These are phyloP conservation scores for Rhinatrema bivittatum DNA, from an alignment of 2,797 vertebrate species.

Conservation along the genomic window DNA sequence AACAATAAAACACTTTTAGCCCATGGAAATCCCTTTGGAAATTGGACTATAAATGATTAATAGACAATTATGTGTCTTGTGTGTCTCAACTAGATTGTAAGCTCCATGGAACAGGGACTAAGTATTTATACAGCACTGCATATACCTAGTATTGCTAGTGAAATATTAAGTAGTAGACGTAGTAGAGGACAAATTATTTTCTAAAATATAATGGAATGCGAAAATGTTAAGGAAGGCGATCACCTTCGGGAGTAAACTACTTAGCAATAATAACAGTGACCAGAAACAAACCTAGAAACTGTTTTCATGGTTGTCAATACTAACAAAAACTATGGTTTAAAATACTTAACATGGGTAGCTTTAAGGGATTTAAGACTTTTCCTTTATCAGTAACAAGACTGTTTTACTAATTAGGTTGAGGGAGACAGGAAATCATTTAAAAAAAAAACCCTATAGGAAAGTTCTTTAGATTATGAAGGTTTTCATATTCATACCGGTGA, in stretches of 20 bases:
- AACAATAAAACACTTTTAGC: too few relatives aligned
- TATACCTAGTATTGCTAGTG: too few relatives aligned
- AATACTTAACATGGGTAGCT: conserved; percentile 11
- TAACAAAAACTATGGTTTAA: conserved; percentile 18
- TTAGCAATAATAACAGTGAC: conserved; percentile 11
- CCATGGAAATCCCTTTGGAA: too few relatives aligned
- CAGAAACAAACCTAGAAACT: conserved; percentile 13
- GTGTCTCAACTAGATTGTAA: too few relatives aligned
- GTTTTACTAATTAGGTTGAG: conserved; percentile 20
- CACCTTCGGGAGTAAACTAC: conserved; percentile 25
- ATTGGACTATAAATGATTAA: too few relatives aligned
- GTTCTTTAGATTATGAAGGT: too few relatives aligned
- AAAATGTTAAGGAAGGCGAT: conserved; percentile 19
- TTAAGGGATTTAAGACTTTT: conserved; percentile 13
- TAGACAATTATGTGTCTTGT: too few relatives aligned
- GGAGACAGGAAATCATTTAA: conserved; percentile 11
- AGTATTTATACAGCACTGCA: too few relatives aligned
- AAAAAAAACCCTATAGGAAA: too few relatives aligned
- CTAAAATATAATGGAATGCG: neutral
- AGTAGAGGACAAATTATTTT: neutral
- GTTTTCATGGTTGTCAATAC: conserved; percentile 12
- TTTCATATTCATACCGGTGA: too few relatives aligned
- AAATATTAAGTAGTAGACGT: too few relatives aligned
- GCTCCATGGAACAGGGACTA: too few relatives aligned
- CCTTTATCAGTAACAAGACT: conserved; percentile 5